phyloP scores from a whole-genome alignment of 2,113 vertebrate species.

The Lagopus leucura region DNA sequence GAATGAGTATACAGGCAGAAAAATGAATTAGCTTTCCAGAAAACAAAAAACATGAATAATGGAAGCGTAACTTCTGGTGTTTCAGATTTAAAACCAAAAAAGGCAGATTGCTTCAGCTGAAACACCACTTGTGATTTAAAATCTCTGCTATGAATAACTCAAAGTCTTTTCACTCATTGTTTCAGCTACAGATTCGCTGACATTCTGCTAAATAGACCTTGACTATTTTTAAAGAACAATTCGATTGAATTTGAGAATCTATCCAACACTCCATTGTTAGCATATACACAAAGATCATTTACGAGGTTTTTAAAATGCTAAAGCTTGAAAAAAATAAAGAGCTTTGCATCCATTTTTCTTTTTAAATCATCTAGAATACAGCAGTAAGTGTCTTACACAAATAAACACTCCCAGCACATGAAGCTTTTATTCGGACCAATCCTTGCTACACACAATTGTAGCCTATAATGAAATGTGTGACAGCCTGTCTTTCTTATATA shows the following conservation, averaged over 20 bases:
- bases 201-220: background rate
- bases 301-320: background rate
- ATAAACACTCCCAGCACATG: fast-evolving
- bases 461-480: background rate
- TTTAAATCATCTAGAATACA: background rate
- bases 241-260: background rate
- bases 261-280: background rate
- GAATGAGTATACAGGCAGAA: conserved; percentile 52
- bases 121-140: background rate
- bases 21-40: conserved; percentile 54
- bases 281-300: background rate
- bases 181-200: background rate
- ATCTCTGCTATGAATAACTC: background rate
- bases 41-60: conserved; percentile 24
- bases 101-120: background rate
- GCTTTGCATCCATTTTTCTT: background rate
- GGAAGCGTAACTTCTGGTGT: conserved; percentile 12
- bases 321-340: background rate
- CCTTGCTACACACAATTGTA: background rate
- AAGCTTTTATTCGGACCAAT: background rate
- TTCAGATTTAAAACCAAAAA: background rate
- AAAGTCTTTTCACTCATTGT: background rate
- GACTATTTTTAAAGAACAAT: background rate
- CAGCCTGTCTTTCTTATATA: background rate
- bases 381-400: background rate